Evolutionary conservation across 2,888 invertebrate species (phyloP).

Genomic region (Tiliacea aurago): DNA sequence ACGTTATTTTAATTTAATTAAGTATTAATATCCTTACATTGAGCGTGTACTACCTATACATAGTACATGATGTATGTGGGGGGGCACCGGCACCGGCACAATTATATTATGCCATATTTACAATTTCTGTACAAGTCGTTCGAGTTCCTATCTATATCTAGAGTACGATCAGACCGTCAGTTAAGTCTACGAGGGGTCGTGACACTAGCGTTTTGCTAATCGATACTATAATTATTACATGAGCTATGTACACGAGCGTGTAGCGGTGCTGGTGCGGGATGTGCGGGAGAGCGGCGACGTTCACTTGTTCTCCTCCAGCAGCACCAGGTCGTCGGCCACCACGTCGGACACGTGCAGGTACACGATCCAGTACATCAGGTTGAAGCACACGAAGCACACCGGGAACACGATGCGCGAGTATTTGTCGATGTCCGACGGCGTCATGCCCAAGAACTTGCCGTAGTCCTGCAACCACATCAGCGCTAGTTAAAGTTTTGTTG

Average conservation of each 20-base stretch:
- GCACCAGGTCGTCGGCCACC: conserved; percentile 96
- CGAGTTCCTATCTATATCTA: conserved; percentile 39
- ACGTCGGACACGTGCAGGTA: conserved; percentile 98
- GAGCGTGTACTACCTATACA: conserved; percentile 27
- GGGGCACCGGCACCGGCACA: conserved; percentile 32
- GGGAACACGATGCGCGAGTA: conserved; percentile 99
- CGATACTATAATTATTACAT: conserved; percentile 59
- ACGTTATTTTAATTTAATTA: conserved; percentile 16
- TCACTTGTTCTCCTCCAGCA: conserved; percentile 90
- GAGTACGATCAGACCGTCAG: conserved; percentile 44
- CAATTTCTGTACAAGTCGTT: conserved; percentile 58
- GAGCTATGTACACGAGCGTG: conserved; percentile 59
- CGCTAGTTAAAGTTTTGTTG: neutral
- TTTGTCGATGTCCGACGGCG: conserved; percentile 99
- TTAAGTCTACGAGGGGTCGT: conserved; percentile 59
- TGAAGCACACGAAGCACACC: conserved; percentile 98
- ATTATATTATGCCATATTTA: conserved; percentile 35
- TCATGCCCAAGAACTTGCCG: conserved; percentile 96
- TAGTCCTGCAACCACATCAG: conserved; percentile 90
- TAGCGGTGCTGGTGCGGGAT: conserved; percentile 33
- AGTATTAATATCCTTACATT: conserved; percentile 14
- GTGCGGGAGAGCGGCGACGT: conserved; percentile 21
- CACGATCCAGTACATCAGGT: conserved; percentile 99
- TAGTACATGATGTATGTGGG: conserved; percentile 1
- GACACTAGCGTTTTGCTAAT: conserved; percentile 67